Conservation (phyloP, 2,888 invertebrate species). For the Lepetodrilus schrolli region DNA sequence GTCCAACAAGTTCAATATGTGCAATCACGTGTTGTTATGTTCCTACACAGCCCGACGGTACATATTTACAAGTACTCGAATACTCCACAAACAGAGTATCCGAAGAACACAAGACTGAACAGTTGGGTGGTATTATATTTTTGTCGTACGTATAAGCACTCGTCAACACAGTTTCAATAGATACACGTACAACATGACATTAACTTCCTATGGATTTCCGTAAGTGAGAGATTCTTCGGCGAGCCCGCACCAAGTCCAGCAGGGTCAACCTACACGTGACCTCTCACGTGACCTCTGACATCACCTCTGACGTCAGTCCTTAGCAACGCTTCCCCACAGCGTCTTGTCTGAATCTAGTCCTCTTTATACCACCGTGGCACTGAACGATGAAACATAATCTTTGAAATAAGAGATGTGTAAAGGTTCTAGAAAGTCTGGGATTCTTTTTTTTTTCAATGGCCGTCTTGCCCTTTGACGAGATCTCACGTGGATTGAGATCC, state of each 20-base stretch:
- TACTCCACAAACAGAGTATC: not conserved
- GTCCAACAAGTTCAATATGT: slow-evolving; percentile 23
- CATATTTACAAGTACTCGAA: slow-evolving; percentile 8
- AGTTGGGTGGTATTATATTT: not conserved
- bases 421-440: slow-evolving; percentile 5
- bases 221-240: not conserved
- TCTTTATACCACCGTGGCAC: not conserved
- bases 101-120: not conserved
- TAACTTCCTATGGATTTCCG: not conserved
- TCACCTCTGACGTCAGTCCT: not conserved
- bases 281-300: slow-evolving; percentile 5
- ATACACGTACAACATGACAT: not conserved
- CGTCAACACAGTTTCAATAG: not conserved
- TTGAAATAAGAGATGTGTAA: not conserved
- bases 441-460: no score
- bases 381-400: not conserved
- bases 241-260: not conserved
- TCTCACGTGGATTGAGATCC: not conserved
- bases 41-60: not conserved
- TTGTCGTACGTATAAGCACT: not conserved
- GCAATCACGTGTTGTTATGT: not conserved
- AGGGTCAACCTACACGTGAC: not conserved
- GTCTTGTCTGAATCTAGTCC: not conserved
- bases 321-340: slow-evolving; percentile 15
- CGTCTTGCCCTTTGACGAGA: no score